Evolutionary conservation across 2,113 vertebrate species (phyloP).

Genomic region (Echinops telfairi): DNA sequence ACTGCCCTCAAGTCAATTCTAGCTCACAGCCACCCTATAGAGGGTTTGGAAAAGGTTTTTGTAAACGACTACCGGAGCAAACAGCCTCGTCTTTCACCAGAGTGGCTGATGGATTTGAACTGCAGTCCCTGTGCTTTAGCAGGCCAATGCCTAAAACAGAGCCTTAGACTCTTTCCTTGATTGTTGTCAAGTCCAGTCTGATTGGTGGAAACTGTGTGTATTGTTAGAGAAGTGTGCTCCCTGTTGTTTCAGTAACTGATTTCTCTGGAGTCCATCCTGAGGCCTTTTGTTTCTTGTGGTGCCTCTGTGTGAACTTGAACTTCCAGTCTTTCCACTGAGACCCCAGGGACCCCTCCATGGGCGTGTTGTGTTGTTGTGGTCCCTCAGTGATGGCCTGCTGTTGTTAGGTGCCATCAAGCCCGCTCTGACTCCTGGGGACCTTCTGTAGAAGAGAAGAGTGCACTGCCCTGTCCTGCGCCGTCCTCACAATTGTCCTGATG

Average conservation of each 20-base stretch:
- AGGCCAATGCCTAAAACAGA: too few relatives aligned
- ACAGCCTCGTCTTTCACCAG: too few relatives aligned
- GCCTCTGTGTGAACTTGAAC: neutral
- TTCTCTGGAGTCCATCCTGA: neutral
- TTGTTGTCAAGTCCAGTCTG: neutral
- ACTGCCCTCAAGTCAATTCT: too few relatives aligned
- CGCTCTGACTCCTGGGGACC: neutral
- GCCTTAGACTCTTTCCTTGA: neutral
- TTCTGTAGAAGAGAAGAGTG: too few relatives aligned
- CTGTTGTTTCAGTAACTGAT: neutral
- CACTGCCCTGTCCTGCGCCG: too few relatives aligned
- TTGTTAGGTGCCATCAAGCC: neutral
- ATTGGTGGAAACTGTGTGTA: neutral
- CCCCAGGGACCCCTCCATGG: neutral
- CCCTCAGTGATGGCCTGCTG: too few relatives aligned
- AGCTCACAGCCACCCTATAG: too few relatives aligned
- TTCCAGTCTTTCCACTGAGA: neutral
- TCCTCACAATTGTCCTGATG: too few relatives aligned
- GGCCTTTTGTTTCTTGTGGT: neutral
- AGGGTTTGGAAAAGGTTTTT: too few relatives aligned
- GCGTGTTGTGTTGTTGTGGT: neutral
- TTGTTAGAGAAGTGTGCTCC: neutral
- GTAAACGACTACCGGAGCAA: too few relatives aligned
- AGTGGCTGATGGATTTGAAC: too few relatives aligned
- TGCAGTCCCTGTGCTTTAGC: too few relatives aligned